Conservation (phyloP, 1,140 invertebrate species). For the Monomorium pharaonis region DNA sequence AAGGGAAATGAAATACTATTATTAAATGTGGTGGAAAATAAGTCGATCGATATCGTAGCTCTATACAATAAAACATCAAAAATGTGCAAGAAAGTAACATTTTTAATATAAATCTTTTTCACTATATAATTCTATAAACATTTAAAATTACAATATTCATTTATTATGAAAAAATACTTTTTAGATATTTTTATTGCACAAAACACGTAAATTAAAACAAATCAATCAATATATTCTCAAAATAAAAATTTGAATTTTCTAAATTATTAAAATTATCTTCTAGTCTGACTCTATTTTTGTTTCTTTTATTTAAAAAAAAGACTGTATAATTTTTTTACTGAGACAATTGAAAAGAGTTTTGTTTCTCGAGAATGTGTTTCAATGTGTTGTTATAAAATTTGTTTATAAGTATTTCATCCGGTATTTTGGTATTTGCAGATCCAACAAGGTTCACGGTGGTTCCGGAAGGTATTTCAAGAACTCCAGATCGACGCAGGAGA, state of each 20-base stretch:
- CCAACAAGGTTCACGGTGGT: slow-evolving; percentile 73
- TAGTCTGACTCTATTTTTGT: not conserved
- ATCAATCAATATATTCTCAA: not conserved
- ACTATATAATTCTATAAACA: not conserved
- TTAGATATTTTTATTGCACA: not conserved
- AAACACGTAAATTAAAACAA: not conserved
- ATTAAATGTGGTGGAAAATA: not conserved
- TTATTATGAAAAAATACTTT: not conserved
- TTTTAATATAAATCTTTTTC: not conserved
- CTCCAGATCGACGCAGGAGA: slow-evolving; percentile 68
- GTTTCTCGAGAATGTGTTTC: not conserved
- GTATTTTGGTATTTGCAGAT: slow-evolving; percentile 60
- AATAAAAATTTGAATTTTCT: not conserved
- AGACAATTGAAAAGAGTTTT: not conserved
- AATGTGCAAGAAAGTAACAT: not conserved
- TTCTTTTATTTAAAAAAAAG: not conserved
- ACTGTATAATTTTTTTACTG: not conserved
- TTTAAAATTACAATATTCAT: not conserved
- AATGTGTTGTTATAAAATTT: not conserved
- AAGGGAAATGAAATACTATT: not conserved
- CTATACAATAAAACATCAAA: not conserved
- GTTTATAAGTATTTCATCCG: too few relatives aligned
- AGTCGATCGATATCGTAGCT: not conserved
- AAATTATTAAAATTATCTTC: not conserved
- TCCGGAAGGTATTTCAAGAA: slow-evolving; percentile 76